Evolutionary conservation across 2,113 vertebrate species (phyloP).

Genomic region (Apteryx mantelli): DNA sequence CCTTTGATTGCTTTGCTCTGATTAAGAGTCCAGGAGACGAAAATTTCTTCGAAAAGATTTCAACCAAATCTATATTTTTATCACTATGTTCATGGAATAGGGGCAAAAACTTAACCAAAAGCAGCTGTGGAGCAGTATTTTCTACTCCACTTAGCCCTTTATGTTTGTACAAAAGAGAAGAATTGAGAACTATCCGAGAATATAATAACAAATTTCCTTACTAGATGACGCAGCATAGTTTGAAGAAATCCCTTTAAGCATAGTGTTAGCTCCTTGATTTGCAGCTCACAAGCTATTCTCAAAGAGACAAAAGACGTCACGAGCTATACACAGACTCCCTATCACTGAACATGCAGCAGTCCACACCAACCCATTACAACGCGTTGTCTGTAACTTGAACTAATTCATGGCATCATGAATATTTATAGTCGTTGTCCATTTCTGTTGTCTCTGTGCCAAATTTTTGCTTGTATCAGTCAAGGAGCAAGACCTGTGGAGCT

Average conservation of each 20-base stretch:
- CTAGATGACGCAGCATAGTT: background rate
- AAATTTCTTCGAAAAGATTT: background rate
- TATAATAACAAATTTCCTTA: background rate
- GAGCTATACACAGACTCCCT: rapidly evolving
- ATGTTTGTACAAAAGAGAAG: slow-evolving; percentile 24
- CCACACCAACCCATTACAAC: rapidly evolving
- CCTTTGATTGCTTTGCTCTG: background rate
- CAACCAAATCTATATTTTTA: background rate
- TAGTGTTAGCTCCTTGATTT: background rate
- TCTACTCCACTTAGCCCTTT: slow-evolving; percentile 35
- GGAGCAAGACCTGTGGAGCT: background rate
- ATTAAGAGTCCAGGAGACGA: background rate
- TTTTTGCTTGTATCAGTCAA: rapidly evolving
- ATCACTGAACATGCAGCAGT: rapidly evolving
- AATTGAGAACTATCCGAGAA: slow-evolving; percentile 43
- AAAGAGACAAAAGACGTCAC: rapidly evolving
- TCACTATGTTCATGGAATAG: background rate
- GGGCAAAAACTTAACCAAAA: background rate
- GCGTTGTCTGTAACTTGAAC: background rate
- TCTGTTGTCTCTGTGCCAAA: background rate
- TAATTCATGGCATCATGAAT: rapidly evolving
- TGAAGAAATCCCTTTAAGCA: background rate
- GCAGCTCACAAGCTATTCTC: background rate
- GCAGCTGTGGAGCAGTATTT: background rate
- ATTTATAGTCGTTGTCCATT: rapidly evolving